phyloP scores from a whole-genome alignment of 2,888 invertebrate species.

The Micoletzkya japonica region DNA sequence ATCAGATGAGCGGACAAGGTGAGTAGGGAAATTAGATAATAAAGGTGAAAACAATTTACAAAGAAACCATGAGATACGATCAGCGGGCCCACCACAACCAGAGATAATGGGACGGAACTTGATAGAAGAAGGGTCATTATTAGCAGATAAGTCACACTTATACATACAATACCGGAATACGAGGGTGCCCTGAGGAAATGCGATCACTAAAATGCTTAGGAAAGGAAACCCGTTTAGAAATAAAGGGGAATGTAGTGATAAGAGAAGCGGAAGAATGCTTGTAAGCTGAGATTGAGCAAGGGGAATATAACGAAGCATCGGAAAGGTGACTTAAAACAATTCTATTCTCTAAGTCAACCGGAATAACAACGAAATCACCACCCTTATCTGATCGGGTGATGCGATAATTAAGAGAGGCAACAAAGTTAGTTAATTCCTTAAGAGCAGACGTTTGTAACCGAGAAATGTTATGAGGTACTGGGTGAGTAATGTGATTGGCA shows the following conservation, averaged over 20 bases:
- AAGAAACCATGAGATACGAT: conserved; percentile 13
- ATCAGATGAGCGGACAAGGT: no score
- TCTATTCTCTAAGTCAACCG: neutral
- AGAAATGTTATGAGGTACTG: neutral
- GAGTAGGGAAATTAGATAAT: neutral
- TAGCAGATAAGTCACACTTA: neutral
- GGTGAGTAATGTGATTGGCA: neutral
- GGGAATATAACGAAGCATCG: neutral
- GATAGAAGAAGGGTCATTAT: neutral
- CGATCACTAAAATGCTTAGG: neutral
- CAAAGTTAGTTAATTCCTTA: neutral
- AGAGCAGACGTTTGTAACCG: neutral
- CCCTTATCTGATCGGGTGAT: conserved; percentile 13
- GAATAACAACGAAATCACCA: conserved; percentile 12
- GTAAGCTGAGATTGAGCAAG: neutral
- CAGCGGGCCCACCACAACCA: conserved; percentile 19
- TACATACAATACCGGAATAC: conserved; percentile 8
- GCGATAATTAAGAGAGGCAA: neutral
- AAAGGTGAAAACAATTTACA: neutral
- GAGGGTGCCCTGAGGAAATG: neutral
- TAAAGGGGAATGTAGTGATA: neutral
- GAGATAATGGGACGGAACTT: conserved; percentile 7
- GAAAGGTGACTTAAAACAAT: conserved; percentile 2
- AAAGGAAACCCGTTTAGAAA: neutral
- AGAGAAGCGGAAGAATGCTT: neutral